These are phyloP conservation scores for Allygus modestus DNA, from an alignment of 2,888 invertebrate species.

Conservation along the genomic window DNA sequence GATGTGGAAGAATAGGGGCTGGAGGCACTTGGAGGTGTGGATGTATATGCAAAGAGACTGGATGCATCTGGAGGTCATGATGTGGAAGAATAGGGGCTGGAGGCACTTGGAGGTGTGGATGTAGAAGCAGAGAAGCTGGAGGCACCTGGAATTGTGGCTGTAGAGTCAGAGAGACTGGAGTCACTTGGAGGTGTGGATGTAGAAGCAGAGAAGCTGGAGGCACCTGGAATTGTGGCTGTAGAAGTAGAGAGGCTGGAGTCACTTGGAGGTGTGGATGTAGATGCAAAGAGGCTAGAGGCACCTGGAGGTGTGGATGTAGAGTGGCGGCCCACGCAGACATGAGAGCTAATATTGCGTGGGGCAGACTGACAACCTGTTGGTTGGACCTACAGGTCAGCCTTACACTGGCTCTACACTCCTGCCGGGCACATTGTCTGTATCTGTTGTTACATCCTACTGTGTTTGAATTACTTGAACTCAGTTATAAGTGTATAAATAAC, in stretches of 20 bases:
- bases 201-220: background rate
- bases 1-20: background rate
- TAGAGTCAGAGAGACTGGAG: background rate
- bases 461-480: too few species aligned
- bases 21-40: background rate
- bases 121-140: background rate
- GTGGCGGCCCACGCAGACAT: constrained; percentile 13
- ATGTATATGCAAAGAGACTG: too few species aligned
- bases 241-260: background rate
- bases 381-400: constrained; percentile 28
- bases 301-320: constrained; percentile 30
- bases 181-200: background rate
- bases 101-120: background rate
- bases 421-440: too few species aligned
- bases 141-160: background rate
- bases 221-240: background rate
- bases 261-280: constrained; percentile 20
- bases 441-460: too few species aligned
- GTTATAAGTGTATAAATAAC: too few species aligned
- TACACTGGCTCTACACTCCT: background rate
- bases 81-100: too few species aligned
- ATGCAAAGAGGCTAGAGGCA: constrained; percentile 22
- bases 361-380: constrained; percentile 3
- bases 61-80: too few species aligned
- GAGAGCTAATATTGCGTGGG: constrained; percentile 8